A percentile compares a stretch with the other conserved stretches of the same genome.
These are phyloP conservation scores for Aplysia californica DNA, from an alignment of 1,140 invertebrate species.

Conservation along the genomic window DNA sequence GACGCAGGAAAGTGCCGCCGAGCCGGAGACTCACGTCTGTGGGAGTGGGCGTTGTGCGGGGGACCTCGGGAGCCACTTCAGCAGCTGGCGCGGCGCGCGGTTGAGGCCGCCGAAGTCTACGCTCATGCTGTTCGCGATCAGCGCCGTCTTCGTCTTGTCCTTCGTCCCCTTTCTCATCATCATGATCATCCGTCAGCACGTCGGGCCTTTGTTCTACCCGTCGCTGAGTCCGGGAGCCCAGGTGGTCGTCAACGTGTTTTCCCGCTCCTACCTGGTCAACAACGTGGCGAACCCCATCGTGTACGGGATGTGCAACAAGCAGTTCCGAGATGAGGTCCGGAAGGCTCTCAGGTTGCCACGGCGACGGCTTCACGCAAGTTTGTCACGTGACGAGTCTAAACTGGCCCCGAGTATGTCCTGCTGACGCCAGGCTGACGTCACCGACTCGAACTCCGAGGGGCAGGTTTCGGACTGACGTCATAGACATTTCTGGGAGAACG, in stretches of 20 bases:
- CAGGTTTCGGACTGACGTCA: too few relatives aligned
- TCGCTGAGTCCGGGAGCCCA: slow-evolving; percentile 26
- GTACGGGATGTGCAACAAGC: slow-evolving; percentile 48
- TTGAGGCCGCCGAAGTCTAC: slow-evolving; percentile 37
- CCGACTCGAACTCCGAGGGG: neutral
- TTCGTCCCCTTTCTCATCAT: slow-evolving; percentile 58
- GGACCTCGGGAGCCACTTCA: neutral
- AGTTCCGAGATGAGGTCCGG: slow-evolving; percentile 44
- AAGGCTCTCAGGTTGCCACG: slow-evolving; percentile 19
- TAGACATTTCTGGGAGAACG: too few relatives aligned
- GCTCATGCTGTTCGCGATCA: slow-evolving; percentile 52
- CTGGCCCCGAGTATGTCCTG: neutral
- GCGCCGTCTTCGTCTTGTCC: slow-evolving; percentile 50
- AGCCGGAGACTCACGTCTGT: neutral
- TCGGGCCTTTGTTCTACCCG: slow-evolving; percentile 21
- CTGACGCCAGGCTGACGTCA: neutral
- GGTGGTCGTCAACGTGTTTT: slow-evolving; percentile 41
- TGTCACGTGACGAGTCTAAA: slow-evolving; percentile 11
- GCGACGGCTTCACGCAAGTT: neutral
- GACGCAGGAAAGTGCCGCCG: neutral
- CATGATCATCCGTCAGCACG: slow-evolving; percentile 26
- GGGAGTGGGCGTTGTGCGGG: neutral
- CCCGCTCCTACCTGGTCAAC: slow-evolving; percentile 50
- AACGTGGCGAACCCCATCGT: slow-evolving; percentile 53
- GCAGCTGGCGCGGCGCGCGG: neutral